Evolutionary conservation across 2,888 invertebrate species (phyloP).

Genomic region (Cryptocephalus primarius): DNA sequence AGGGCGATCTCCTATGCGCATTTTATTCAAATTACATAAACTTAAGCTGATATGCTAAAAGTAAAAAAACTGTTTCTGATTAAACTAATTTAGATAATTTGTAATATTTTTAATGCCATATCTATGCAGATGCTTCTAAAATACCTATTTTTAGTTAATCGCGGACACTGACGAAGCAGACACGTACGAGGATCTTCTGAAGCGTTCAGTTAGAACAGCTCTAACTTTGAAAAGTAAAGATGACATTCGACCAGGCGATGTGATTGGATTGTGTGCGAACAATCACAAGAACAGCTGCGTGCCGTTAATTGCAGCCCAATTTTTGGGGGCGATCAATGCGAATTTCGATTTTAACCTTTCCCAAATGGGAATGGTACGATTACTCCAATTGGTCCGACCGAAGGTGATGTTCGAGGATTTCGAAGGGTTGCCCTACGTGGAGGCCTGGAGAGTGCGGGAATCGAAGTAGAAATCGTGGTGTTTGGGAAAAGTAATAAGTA

Average conservation of each 20-base stretch:
- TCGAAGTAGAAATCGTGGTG: conserved; percentile 17
- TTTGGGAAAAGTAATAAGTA: conserved; percentile 18
- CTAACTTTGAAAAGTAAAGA: conserved; percentile 5
- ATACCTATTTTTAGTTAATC: conserved; percentile 6
- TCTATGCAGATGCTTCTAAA: too few relatives aligned
- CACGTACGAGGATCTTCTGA: conserved; percentile 7
- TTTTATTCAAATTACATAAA: too few relatives aligned
- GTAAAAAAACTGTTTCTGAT: too few relatives aligned
- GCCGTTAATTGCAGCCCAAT: conserved; percentile 39
- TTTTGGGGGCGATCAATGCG: conserved; percentile 30
- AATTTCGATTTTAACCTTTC: conserved; percentile 7
- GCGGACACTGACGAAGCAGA: conserved; percentile 7
- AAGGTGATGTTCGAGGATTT: conserved; percentile 11
- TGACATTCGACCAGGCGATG: conserved; percentile 7
- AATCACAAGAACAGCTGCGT: conserved; percentile 17
- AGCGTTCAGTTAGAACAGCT: conserved; percentile 7
- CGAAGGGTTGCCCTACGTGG: conserved; percentile 9
- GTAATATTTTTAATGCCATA: too few relatives aligned
- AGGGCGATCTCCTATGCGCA: too few relatives aligned
- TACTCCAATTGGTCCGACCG: conserved; percentile 7
- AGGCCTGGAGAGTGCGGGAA: conserved; percentile 8
- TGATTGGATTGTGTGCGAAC: conserved; percentile 6
- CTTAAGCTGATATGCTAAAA: too few relatives aligned
- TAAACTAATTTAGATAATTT: too few relatives aligned
- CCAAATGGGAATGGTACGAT: too few relatives aligned